These are phyloP conservation scores for Euleptes europaea DNA, from an alignment of 2,113 vertebrate genomes.

Conservation along the genomic window DNA sequence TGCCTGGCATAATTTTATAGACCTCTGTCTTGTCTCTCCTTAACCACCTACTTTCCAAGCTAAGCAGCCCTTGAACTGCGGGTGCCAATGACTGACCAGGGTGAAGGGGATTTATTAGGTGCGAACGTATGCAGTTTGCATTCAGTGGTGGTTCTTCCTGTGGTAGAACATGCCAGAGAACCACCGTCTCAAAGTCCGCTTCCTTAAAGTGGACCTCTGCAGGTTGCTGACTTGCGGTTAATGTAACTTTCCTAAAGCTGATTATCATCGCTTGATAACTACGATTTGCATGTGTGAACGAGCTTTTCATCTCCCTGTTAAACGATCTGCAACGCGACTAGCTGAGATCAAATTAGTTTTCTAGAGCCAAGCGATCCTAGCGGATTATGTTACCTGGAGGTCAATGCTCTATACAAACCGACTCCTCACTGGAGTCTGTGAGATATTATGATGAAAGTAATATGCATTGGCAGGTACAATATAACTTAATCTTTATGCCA, in stretches of 20 bases:
- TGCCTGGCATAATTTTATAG: too few species aligned
- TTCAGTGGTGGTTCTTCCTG: not conserved
- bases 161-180: not conserved
- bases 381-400: slow-evolving; percentile 8
- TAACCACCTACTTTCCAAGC: too few species aligned
- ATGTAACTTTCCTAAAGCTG: too few species aligned
- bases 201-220: too few species aligned
- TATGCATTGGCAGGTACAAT: not conserved
- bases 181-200: not conserved
- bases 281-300: too few species aligned
- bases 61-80: too few species aligned
- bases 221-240: too few species aligned
- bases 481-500: not conserved
- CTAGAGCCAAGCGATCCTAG: not conserved
- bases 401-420: not conserved
- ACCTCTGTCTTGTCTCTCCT: too few species aligned
- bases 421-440: slow-evolving; percentile 32
- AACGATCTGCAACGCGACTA: not conserved
- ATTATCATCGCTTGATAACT: too few species aligned
- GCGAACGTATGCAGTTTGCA: not conserved
- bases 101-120: not conserved
- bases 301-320: too few species aligned
- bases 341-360: not conserved
- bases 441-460: not conserved
- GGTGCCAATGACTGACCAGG: not conserved